Evolutionary conservation across 2,113 vertebrate species (phyloP).

Genomic region (Pygoscelis adeliae): DNA sequence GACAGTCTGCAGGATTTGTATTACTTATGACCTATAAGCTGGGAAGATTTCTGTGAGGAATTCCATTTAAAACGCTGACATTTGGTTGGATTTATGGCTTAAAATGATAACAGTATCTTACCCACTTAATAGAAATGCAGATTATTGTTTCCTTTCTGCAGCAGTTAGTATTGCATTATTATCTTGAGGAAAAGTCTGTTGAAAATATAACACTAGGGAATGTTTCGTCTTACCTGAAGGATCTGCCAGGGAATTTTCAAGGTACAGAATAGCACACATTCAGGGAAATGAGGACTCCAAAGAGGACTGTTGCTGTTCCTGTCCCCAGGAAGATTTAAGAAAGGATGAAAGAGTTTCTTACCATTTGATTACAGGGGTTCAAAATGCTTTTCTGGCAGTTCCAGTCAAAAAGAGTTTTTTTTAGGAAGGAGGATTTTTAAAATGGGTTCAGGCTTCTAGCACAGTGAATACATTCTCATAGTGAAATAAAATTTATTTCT

Average conservation of each 20-base stretch:
- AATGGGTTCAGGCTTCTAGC: neutral
- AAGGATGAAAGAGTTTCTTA: neutral
- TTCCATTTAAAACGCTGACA: neutral
- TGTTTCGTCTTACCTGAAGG: neutral
- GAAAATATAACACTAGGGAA: neutral
- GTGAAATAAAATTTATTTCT: neutral
- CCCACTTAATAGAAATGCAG: neutral
- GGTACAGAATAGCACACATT: neutral
- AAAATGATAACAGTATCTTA: neutral
- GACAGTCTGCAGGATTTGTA: neutral
- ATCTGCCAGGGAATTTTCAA: neutral
- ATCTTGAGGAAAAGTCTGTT: neutral
- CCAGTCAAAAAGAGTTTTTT: neutral
- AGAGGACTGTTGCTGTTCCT: neutral
- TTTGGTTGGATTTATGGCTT: neutral
- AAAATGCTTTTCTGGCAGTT: neutral
- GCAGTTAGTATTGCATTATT: neutral
- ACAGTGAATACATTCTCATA: neutral
- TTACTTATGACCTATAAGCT: neutral
- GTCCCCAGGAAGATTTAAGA: neutral
- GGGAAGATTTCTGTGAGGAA: neutral
- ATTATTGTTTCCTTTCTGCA: neutral
- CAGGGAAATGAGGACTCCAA: neutral
- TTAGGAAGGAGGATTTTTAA: neutral
- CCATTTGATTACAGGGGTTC: neutral